phyloP scores from a whole-genome alignment of 1,140 invertebrate genomes.

The Lerema accius region DNA sequence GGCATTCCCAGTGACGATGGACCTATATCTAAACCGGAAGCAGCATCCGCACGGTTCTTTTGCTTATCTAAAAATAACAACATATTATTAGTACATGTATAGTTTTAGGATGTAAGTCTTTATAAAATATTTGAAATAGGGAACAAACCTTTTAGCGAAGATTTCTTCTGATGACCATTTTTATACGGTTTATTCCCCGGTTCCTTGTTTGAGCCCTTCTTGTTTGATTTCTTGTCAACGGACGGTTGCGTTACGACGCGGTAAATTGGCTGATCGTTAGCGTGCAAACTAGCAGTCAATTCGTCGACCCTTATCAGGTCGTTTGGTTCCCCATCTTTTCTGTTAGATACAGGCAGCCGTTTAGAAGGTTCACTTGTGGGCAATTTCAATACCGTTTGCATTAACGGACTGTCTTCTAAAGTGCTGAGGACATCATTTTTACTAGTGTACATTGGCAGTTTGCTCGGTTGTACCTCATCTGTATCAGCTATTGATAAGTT shows the following conservation, averaged over 20 bases:
- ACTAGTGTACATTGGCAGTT: constrained; percentile 59
- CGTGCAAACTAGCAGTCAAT: constrained; percentile 75
- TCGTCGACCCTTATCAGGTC: constrained; percentile 67
- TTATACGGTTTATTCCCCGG: constrained; percentile 59
- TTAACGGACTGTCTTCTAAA: constrained; percentile 68
- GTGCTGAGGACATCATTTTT: constrained; percentile 70
- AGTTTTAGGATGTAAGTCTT: too few species aligned
- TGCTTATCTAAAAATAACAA: constrained; percentile 64
- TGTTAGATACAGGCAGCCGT: constrained; percentile 59
- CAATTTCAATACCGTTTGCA: constrained; percentile 72
- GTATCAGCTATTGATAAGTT: constrained; percentile 49
- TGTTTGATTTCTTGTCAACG: constrained; percentile 68
- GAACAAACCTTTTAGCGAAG: constrained; percentile 66
- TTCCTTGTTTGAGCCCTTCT: constrained; percentile 63
- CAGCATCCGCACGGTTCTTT: constrained; percentile 57
- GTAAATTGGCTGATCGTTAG: constrained; percentile 76
- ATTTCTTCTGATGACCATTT: constrained; percentile 72
- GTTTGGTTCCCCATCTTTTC: constrained; percentile 67
- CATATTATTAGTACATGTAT: background rate
- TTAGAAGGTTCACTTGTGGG: constrained; percentile 64
- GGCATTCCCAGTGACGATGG: constrained; percentile 89
- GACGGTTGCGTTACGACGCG: constrained; percentile 76
- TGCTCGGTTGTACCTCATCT: constrained; percentile 63
- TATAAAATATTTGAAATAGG: constrained; percentile 9
- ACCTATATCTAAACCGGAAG: constrained; percentile 62